Evolutionary conservation across 2,113 vertebrate species (phyloP).

Genomic region (Catagonus wagneri): DNA sequence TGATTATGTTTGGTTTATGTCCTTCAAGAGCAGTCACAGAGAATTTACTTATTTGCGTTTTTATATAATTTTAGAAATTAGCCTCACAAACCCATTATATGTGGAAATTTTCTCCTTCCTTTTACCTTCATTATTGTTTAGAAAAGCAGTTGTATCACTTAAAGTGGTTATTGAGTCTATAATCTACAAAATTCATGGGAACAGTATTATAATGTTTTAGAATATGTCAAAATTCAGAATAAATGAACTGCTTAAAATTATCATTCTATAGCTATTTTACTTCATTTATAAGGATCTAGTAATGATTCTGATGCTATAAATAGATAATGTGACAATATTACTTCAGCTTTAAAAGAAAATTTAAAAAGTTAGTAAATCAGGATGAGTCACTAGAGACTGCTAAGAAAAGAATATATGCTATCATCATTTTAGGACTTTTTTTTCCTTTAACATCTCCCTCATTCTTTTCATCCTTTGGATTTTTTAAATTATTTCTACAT

Average conservation of each 20-base stretch:
- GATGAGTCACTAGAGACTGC: not conserved
- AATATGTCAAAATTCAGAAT: conserved; percentile 72
- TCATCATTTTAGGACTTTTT: not conserved
- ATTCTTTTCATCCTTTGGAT: not conserved
- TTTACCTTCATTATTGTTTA: conserved; percentile 58
- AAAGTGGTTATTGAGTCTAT: not conserved
- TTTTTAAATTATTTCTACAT: not conserved
- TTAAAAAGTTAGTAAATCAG: not conserved
- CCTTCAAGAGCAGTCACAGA: conserved; percentile 56
- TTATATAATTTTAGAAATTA: conserved; percentile 37
- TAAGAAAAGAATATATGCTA: not conserved
- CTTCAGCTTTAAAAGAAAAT: conserved; percentile 34
- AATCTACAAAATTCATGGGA: not conserved
- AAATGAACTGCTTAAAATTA: conserved; percentile 44
- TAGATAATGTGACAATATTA: conserved; percentile 10
- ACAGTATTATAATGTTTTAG: conserved; percentile 22
- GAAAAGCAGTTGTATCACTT: conserved; percentile 26
- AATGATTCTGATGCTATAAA: conserved; percentile 50
- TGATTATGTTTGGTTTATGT: conserved; percentile 65
- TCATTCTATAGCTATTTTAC: conserved; percentile 4
- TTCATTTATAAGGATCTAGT: conserved; percentile 41
- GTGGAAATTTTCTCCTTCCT: conserved; percentile 11
- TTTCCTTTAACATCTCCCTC: not conserved
- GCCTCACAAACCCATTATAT: not conserved
- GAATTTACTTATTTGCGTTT: conserved; percentile 51